Conservation (phyloP, 2,113 vertebrate genomes). For the Microcebus murinus region DNA sequence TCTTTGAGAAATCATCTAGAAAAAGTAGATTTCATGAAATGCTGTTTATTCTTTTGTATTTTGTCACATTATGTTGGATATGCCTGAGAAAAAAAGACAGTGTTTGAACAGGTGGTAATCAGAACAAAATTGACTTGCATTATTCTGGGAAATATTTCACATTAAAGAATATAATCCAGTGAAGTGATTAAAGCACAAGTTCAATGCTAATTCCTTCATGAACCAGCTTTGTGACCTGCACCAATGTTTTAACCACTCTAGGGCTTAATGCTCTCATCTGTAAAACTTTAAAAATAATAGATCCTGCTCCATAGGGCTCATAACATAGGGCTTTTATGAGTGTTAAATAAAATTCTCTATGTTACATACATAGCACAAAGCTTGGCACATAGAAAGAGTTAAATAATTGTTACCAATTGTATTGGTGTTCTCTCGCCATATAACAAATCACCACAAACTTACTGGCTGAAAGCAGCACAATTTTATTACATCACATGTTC, state of each 20-base stretch:
- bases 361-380: neutral
- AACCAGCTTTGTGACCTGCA: neutral
- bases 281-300: neutral
- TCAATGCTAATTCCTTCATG: slow-evolving; percentile 12
- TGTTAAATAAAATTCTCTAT: neutral
- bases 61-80: slow-evolving; percentile 50
- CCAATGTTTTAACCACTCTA: neutral
- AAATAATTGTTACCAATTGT: neutral
- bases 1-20: slow-evolving; percentile 57
- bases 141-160: slow-evolving; percentile 24
- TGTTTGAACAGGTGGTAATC: slow-evolving; percentile 44
- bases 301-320: neutral
- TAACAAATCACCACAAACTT: neutral
- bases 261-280: slow-evolving; percentile 14
- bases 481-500: neutral
- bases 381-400: neutral
- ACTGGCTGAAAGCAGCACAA: neutral
- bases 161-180: slow-evolving; percentile 31
- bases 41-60: slow-evolving; percentile 51
- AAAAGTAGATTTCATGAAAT: slow-evolving; percentile 66
- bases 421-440: neutral
- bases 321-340: neutral
- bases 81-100: slow-evolving; percentile 12
- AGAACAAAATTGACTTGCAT: slow-evolving; percentile 39
- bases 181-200: slow-evolving; percentile 27